Conservation (phyloP, 2,113 vertebrate species). For the Cyrtonyx montezumae region DNA sequence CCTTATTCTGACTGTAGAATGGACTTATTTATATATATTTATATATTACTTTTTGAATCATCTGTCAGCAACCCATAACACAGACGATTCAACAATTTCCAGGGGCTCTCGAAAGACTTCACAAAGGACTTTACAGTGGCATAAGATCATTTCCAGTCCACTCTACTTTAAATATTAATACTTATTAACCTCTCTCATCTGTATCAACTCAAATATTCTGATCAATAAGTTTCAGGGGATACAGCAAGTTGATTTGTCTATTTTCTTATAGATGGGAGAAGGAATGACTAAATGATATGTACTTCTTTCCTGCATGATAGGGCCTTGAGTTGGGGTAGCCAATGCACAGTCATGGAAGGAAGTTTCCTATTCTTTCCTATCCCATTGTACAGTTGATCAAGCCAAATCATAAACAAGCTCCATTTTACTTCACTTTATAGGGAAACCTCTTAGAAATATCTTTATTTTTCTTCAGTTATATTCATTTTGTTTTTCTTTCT, state of each 20-base stretch:
- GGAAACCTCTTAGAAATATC: neutral
- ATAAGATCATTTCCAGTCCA: neutral
- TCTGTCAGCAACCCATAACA: neutral
- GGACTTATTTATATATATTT: too few relatives aligned
- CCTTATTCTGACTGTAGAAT: neutral
- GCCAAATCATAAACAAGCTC: neutral
- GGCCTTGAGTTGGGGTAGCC: neutral
- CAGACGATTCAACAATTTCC: neutral
- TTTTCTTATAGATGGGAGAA: neutral
- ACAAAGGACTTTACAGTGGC: neutral
- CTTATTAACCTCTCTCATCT: neutral
- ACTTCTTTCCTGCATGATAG: neutral
- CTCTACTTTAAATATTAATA: accelerated
- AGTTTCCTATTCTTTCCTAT: neutral
- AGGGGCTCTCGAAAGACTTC: neutral
- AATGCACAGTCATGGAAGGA: neutral
- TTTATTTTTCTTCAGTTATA: neutral
- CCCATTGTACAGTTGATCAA: neutral
- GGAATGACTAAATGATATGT: neutral
- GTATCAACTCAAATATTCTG: neutral
- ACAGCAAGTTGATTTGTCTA: neutral
- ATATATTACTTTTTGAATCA: neutral
- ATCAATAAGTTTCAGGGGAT: accelerated
- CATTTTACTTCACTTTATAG: neutral
- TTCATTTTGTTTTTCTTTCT: neutral